A percentile compares a stretch with the other conserved stretches of the same genome.
Evolutionary conservation across 2,888 invertebrate genomes (phyloP).

Genomic region (Cremastobaeus sp.): DNA sequence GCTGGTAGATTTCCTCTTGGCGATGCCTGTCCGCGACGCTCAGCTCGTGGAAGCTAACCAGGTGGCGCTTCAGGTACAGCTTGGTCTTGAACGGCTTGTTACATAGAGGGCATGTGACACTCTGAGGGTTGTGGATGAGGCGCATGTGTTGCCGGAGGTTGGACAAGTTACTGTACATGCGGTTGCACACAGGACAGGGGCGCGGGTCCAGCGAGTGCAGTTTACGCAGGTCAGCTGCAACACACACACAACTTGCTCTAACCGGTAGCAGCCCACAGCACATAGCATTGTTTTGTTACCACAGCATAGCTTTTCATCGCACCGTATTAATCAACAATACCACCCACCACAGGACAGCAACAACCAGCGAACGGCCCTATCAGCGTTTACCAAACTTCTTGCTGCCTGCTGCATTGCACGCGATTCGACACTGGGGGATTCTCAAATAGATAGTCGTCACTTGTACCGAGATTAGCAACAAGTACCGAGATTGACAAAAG

Average conservation of each 20-base stretch:
- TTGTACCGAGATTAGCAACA: background rate
- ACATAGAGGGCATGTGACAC: conserved; percentile 82
- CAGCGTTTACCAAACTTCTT: conserved; percentile 71
- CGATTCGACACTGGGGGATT: conserved; percentile 35
- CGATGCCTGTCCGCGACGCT: conserved; percentile 75
- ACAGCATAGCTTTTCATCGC: conserved; percentile 69
- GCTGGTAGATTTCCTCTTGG: conserved; percentile 77
- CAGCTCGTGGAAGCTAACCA: conserved; percentile 81
- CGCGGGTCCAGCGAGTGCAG: conserved; percentile 81
- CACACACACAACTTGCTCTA: conserved; percentile 79
- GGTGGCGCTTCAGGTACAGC: conserved; percentile 82
- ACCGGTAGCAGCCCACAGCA: conserved; percentile 74
- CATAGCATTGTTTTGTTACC: conserved; percentile 67
- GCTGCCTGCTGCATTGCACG: conserved; percentile 69
- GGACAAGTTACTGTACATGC: conserved; percentile 83
- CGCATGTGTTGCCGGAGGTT: conserved; percentile 84
- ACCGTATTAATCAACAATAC: conserved; percentile 66
- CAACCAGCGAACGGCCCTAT: conserved; percentile 78
- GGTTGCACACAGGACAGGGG: conserved; percentile 83
- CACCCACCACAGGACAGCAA: conserved; percentile 79
- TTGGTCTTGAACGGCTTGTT: conserved; percentile 83
- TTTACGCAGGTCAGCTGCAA: conserved; percentile 79
- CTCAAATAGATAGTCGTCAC: conserved; percentile 47
- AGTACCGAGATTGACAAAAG: conserved; percentile 36
- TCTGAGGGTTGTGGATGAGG: conserved; percentile 83